Percentiles rank a stretch among this genome's conserved stretches.
Evolutionary conservation across 1,140 invertebrate genomes (phyloP).

Genomic region (Megalopta genalis): DNA sequence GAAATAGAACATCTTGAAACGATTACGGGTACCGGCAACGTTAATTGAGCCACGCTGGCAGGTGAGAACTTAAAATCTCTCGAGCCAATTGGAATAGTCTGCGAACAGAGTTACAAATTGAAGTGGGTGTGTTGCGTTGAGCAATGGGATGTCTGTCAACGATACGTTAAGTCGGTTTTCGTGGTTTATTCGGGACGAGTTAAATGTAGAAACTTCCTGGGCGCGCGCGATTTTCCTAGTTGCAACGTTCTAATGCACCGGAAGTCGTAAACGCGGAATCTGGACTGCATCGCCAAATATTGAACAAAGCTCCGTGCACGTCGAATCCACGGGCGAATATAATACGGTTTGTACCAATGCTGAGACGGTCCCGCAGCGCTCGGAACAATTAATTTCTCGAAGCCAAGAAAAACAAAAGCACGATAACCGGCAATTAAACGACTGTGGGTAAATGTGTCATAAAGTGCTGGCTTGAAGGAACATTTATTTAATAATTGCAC

Average conservation of each 20-base stretch:
- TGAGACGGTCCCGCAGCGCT: too few relatives aligned
- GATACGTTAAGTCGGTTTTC: background rate
- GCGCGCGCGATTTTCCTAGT: background rate
- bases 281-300: background rate
- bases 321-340: too few relatives aligned
- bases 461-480: too few relatives aligned
- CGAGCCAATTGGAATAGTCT: conserved; percentile 10
- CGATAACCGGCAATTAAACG: too few relatives aligned
- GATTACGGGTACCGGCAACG: background rate
- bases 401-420: too few relatives aligned
- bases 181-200: background rate
- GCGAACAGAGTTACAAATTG: conserved; percentile 25
- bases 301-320: background rate
- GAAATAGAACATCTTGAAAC: conserved; percentile 6
- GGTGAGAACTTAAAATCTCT: background rate
- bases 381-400: too few relatives aligned
- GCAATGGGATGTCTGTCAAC: conserved; percentile 2
- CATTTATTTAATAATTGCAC: too few relatives aligned
- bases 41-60: conserved; percentile 14
- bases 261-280: background rate
- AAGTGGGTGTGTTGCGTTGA: background rate
- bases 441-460: too few relatives aligned
- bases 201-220: background rate
- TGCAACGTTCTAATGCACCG: background rate
- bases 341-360: too few relatives aligned